Base-by-base conservation (phyloP, 2,888 invertebrate genomes). In the Hydrotaea cyrtoneurina region DNA sequence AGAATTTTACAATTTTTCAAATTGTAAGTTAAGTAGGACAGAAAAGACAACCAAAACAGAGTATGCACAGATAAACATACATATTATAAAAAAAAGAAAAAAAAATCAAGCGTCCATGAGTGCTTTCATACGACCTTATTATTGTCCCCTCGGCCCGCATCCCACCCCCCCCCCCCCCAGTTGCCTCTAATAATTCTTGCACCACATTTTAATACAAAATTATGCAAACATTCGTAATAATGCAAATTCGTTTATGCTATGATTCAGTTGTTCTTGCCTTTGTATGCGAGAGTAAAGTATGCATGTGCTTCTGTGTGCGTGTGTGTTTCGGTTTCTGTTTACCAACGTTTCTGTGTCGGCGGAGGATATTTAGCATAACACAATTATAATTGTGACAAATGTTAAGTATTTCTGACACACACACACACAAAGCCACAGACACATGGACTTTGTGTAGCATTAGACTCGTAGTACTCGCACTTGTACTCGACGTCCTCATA, bases 371-470 rank as follows among this genome's bases (percentile, higher is more conserved):
- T 69, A 66, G 46, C 69, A 69, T 69, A 69, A 69, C 69, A 69
- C 69, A 69, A 69, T 69, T 69, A 69, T 69, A 69, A 69, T 69
- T 69, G 69, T 69, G 69, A 69, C 69, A 46, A 69, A 69, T 69
- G 69, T 19, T 69, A 69, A 69, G 69, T 46, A 69, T 43, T 69
- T 69, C 46, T 69, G 69, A 46, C 69, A 69, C 46, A 69, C 43
- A 46, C n/a, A 57, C 13, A n/a, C n/a, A n/a, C n/a, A n/a, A n/a
- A n/a, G n/a, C n/a, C n/a, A n/a, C n/a, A n/a, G n/a, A n/a, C n/a
- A 5, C 55, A 21, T 15, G 39, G 21, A 69, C 69, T 46, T 69
- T 21, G 69, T 23, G 21, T 13, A 19, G 21, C 21, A 43, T 43
- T 13, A 66, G 17, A 66, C 69, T 39, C 39, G 13, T 39, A 3